Evolutionary conservation across 2,113 vertebrate genomes (phyloP), one percentile per base, ranked within the genome.

Genomic region (Aramus guarauna): DNA sequence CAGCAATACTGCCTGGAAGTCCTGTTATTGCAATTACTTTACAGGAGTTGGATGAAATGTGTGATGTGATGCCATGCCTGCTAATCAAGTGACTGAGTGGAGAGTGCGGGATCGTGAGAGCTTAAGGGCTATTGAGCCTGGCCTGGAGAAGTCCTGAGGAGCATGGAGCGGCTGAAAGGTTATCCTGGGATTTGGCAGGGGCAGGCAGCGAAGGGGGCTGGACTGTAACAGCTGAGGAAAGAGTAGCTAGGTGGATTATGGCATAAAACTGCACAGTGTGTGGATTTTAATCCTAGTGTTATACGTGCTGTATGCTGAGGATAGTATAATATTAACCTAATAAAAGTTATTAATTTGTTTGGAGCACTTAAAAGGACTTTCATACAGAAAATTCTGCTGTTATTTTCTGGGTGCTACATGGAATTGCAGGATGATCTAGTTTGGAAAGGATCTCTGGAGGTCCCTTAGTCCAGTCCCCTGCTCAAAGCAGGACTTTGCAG

Each of bases 201-300:
- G 47, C 52, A 72, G 29, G 30, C 84, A 81, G n/a, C 4, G 5
- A 71, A 81, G 60, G 77, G 14, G 13, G 26, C 45, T 76, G 45
- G 32, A 48, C 47, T 18, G 9, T 36, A 78, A 69, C 68, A 92
- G 27, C 76, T 81, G 80, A 85, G 39, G 74, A 62, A 59, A 34
- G 37, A 66, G 48, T 18, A 56, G 53, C 32, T 18, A 27, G 78
- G 41, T 89, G 47, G 60, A 29, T 94, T 74, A 62, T 20, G 21
- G 39, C 19, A 6, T 62, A 41, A 60, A 14, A 58, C 53, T 53
- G 53, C 69, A 8, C 47, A 69, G 63, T 11, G 30, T 3, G 1
- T 80, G 76, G 56, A 39, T 89, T 92, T 71, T 88, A 96, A 85
- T 77, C 52, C 68, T 74, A 7, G 4, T n/a, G 23, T 84, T 68